phyloP scores from a whole-genome alignment of 2,888 invertebrate genomes.

The Spialia ferax region DNA sequence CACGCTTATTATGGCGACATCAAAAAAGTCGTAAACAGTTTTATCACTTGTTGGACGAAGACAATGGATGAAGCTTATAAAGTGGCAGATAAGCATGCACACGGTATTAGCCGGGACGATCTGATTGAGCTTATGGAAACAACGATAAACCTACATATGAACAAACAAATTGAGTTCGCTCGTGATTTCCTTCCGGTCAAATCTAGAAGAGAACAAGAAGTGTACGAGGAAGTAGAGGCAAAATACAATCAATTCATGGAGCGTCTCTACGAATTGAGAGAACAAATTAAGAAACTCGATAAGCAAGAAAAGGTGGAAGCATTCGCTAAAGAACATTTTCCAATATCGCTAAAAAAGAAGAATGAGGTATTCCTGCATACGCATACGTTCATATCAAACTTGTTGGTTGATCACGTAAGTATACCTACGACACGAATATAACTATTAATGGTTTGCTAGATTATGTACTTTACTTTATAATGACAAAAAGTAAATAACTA shows the following conservation, averaged over 20 bases:
- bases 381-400: constrained; percentile 57
- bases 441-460: too few species aligned
- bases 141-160: constrained; percentile 55
- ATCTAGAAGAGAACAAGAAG: constrained; percentile 52
- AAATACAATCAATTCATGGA: constrained; percentile 51
- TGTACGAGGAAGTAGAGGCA: constrained; percentile 54
- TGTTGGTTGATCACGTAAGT: constrained; percentile 61
- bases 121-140: constrained; percentile 54
- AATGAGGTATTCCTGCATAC: constrained; percentile 58
- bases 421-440: too few species aligned
- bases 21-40: constrained; percentile 59
- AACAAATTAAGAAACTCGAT: constrained; percentile 52
- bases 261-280: constrained; percentile 50
- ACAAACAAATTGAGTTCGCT: constrained; percentile 57
- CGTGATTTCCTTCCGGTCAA: constrained; percentile 57
- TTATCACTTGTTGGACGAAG: constrained; percentile 56
- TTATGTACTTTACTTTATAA: too few species aligned
- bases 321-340: constrained; percentile 58
- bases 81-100: constrained; percentile 54
- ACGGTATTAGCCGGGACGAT: constrained; percentile 51
- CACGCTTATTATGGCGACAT: constrained; percentile 65
- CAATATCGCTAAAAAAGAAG: constrained; percentile 54
- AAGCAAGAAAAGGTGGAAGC: constrained; percentile 55
- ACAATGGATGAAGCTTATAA: constrained; percentile 58
- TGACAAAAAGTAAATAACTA: too few species aligned